phyloP scores from a whole-genome alignment of 2,888 invertebrate genomes.

The Caenorhabditis drosophilae region DNA sequence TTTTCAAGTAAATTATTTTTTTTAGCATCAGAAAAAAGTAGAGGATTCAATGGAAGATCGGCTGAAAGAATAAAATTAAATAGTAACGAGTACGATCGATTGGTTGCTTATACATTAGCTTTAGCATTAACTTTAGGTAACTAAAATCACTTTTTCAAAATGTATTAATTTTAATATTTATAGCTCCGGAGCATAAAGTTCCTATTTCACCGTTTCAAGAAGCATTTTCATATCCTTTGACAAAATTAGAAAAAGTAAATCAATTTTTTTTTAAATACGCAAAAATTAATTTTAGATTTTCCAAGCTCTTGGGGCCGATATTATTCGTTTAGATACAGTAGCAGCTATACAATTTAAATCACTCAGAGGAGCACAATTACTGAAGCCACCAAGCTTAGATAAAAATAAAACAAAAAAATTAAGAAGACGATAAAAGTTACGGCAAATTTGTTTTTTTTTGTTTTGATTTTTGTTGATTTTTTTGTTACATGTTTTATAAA shows the following conservation, averaged over 20 bases:
- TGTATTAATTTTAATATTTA: neutral
- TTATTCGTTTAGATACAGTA: conserved; percentile 23
- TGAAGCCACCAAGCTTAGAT: conserved; percentile 33
- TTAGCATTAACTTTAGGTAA: conserved; percentile 37
- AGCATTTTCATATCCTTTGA: conserved; percentile 13
- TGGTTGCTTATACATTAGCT: conserved; percentile 41
- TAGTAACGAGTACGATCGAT: conserved; percentile 35
- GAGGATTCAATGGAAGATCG: conserved; percentile 12
- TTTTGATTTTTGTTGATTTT: conserved; percentile 5
- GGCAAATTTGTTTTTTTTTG: conserved; percentile 8
- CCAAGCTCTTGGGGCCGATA: conserved; percentile 39
- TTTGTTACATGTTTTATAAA: conserved; percentile 1
- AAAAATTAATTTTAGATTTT: conserved; percentile 33
- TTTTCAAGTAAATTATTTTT: too few species aligned
- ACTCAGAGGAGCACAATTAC: conserved; percentile 33
- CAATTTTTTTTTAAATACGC: neutral
- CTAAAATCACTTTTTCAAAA: conserved; percentile 1
- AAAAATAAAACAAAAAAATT: conserved; percentile 11
- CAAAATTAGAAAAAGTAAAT: conserved; percentile 27
- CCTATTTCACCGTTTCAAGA: conserved; percentile 28
- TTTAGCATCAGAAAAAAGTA: conserved; percentile 23
- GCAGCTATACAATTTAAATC: conserved; percentile 31
- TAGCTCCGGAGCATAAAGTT: conserved; percentile 35
- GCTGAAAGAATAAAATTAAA: conserved; percentile 32
- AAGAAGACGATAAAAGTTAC: conserved; percentile 18